A percentile compares a stretch with the other conserved stretches of the same genome.
These are phyloP conservation scores for Phocides pigmalion DNA, from an alignment of 1,140 invertebrate species.

Conservation along the genomic window DNA sequence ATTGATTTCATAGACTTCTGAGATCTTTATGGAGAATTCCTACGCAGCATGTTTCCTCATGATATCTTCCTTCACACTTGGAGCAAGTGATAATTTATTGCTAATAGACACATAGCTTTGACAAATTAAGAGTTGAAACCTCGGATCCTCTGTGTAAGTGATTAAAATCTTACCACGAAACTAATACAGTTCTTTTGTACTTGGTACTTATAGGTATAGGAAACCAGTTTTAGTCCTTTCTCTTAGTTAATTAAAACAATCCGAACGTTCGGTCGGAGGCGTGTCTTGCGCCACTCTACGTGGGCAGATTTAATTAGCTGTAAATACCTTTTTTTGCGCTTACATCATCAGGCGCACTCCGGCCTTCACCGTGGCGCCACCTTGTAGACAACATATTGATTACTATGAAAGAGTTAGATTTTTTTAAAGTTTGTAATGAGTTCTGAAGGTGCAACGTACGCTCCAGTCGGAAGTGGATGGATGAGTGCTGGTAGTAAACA, in stretches of 20 bases:
- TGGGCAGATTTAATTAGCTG: constrained; percentile 78
- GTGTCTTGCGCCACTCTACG: constrained; percentile 70
- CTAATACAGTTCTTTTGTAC: background rate
- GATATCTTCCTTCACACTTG: too few relatives aligned
- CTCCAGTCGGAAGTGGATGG: too few relatives aligned
- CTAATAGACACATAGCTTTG: too few relatives aligned
- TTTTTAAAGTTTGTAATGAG: background rate
- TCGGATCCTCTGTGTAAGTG: too few relatives aligned
- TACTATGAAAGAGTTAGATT: background rate
- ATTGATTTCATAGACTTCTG: too few relatives aligned
- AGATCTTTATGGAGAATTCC: too few relatives aligned
- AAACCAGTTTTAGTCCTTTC: constrained; percentile 53
- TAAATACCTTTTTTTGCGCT: constrained; percentile 70
- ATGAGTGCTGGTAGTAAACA: too few relatives aligned
- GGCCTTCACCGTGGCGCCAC: constrained; percentile 20
- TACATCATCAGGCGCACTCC: constrained; percentile 55
- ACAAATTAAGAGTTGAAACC: too few relatives aligned
- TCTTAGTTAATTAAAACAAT: constrained; percentile 66
- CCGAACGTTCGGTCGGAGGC: constrained; percentile 60
- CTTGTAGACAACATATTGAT: background rate
- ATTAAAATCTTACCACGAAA: too few relatives aligned
- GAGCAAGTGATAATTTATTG: too few relatives aligned
- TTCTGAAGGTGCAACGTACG: too few relatives aligned
- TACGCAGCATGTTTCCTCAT: too few relatives aligned
- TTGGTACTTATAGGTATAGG: constrained; percentile 1